Percentiles rank a stretch among this genome's conserved stretches.
phyloP scores from a whole-genome alignment of 1,140 invertebrate genomes.

The Drosophila leontia region DNA sequence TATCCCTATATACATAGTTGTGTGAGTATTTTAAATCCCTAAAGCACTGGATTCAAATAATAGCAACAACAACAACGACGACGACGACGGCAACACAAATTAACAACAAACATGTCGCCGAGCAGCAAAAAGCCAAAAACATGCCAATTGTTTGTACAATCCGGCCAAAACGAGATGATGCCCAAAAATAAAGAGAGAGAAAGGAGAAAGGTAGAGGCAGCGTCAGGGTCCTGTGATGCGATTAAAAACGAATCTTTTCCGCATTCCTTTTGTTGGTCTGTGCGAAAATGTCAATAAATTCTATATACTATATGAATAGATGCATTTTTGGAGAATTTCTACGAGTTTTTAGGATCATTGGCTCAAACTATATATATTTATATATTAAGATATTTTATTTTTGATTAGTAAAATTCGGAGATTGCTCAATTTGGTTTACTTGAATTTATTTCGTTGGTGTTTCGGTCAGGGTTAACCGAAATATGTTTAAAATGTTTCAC shows the following conservation, averaged over 20 bases:
- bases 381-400: neutral
- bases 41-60: slow-evolving; percentile 74
- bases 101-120: slow-evolving; percentile 72
- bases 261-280: slow-evolving; percentile 53
- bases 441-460: slow-evolving; percentile 6
- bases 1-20: slow-evolving; percentile 3
- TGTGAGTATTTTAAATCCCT: slow-evolving; percentile 69
- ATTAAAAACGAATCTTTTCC: slow-evolving; percentile 74
- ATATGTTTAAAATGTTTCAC: slow-evolving; percentile 17
- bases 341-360: slow-evolving; percentile 1
- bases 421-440: slow-evolving; percentile 12
- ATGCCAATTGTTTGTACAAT: slow-evolving; percentile 70
- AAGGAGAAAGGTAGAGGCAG: neutral
- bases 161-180: slow-evolving; percentile 12
- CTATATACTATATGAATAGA: slow-evolving; percentile 12
- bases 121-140: slow-evolving; percentile 73
- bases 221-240: slow-evolving; percentile 57
- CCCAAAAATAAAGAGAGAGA: slow-evolving; percentile 1
- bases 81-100: slow-evolving; percentile 64
- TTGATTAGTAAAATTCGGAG: neutral
- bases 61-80: slow-evolving; percentile 36
- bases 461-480: slow-evolving; percentile 24
- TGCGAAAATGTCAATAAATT: slow-evolving; percentile 45
- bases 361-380: neutral
- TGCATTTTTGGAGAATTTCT: slow-evolving; percentile 1